Conservation (phyloP, 2,888 invertebrate genomes). For the Drosophila neotestacea region DNA sequence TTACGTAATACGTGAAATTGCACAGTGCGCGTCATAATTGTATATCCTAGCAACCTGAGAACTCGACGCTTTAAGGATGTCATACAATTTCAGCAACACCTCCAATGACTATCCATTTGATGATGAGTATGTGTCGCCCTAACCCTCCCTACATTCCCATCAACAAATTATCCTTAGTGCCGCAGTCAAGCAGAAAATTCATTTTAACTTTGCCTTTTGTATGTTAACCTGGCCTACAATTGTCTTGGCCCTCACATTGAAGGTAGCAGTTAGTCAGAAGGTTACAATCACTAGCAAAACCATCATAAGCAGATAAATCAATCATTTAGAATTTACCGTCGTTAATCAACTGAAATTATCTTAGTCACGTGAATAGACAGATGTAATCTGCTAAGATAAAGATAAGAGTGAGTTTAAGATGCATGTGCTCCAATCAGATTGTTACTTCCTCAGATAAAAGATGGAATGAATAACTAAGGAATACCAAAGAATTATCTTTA, state of each 20-base stretch:
- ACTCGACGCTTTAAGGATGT: slow-evolving; percentile 45
- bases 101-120: slow-evolving; percentile 65
- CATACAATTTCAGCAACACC: slow-evolving; percentile 69
- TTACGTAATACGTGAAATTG: slow-evolving; percentile 54
- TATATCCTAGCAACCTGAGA: slow-evolving; percentile 18
- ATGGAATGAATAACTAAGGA: no score
- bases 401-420: not conserved
- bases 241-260: slow-evolving; percentile 16
- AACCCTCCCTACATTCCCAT: not conserved
- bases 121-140: slow-evolving; percentile 65
- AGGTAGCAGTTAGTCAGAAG: slow-evolving; percentile 7
- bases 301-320: slow-evolving; percentile 28
- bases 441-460: not conserved
- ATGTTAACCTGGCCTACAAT: slow-evolving; percentile 35
- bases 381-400: not conserved
- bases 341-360: slow-evolving; percentile 27
- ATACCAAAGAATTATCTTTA: no score
- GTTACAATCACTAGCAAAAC: not conserved
- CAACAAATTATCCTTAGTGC: slow-evolving; percentile 3
- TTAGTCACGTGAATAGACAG: slow-evolving; percentile 5
- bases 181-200: slow-evolving; percentile 56
- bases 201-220: slow-evolving; percentile 42
- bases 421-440: slow-evolving; percentile 10
- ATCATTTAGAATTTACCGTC: slow-evolving; percentile 13
- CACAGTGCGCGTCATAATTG: slow-evolving; percentile 37